Base-by-base conservation (phyloP, 2,888 invertebrate genomes). In the Penaeus monodon region DNA sequence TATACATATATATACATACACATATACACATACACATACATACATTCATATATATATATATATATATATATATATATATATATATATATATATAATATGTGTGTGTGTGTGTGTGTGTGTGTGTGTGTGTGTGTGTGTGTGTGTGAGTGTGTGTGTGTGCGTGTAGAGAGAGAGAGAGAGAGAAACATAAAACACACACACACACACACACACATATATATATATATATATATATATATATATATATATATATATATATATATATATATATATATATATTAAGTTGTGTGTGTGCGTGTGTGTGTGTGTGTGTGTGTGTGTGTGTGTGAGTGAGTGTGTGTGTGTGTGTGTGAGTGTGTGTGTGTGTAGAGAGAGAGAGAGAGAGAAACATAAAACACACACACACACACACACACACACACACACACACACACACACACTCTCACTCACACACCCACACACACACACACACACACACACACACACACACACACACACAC, bases 211-310 rank as follows among this genome's bases (percentile, higher is more conserved):
- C 27, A 73, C 27, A 73, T n/a, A n/a, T 73, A 73, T 73, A 73
- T 73, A 73, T 73, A 73, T 73, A 73, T 73, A 73, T 73, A 73
- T 73, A 73, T 73, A 73, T 73, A 73, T 73, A 73, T 73, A 73
- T 73, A 73, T 73, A 27, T 73, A 73, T 73, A 73, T 73, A n/a
- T 73, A 73, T 73, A 73, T 73, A 73, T 73, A 73, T 73, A 73
- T 73, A 73, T 73, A 73, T 73, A 73, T 73, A 73, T 73, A 73
- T 73, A 73, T 73, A 73, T 73, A 73, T 73, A 27, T 73, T n/a
- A n/a, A n/a, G n/a, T n/a, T n/a, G n/a, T n/a, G 22, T 73, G 22
- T 33, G 29, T 33, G 33, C 22, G 33, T 33, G 29, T 20, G 22
- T 73, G 33, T 73, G 33, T 73, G 33, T 73, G 22, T 22, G 22